Evolutionary conservation across 1,140 invertebrate species (phyloP).

Genomic region (Sesamia nonagrioides): DNA sequence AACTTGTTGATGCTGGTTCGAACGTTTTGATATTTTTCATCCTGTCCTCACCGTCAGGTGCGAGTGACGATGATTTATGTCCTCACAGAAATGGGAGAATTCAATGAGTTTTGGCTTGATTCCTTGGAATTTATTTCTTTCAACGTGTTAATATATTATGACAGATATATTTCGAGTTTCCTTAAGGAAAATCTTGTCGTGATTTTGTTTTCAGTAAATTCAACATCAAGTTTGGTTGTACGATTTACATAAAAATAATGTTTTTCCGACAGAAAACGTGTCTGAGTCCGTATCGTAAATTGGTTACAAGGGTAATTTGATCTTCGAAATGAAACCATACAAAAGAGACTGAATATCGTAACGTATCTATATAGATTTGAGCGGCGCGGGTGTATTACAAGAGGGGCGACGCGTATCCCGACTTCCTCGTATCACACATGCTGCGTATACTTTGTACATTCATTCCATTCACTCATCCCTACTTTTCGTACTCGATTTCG

Average conservation of each 20-base stretch:
- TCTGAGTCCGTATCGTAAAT: conserved; percentile 52
- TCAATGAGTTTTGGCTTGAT: conserved; percentile 63
- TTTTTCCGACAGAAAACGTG: conserved; percentile 7
- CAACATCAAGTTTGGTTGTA: conserved; percentile 18
- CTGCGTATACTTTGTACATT: background rate
- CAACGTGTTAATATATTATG: conserved; percentile 50
- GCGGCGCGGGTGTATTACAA: conserved; percentile 49
- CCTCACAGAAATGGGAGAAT: conserved; percentile 68
- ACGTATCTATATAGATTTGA: conserved; percentile 53
- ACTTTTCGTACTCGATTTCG: background rate
- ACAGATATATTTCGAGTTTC: conserved; percentile 42
- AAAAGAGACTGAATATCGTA: conserved; percentile 59
- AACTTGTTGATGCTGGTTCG: conserved; percentile 66
- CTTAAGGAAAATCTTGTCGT: conserved; percentile 18
- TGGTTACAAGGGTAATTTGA: conserved; percentile 58
- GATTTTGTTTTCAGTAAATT: conserved; percentile 42
- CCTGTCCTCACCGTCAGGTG: conserved; percentile 69
- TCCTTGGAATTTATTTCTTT: conserved; percentile 61
- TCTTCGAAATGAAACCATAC: conserved; percentile 53
- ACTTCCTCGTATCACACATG: background rate
- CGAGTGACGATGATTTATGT: conserved; percentile 76
- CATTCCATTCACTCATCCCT: background rate
- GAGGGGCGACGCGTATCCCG: background rate
- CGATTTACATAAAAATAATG: conserved; percentile 12
- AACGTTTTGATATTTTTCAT: conserved; percentile 75